A percentile compares a stretch with the other conserved stretches of the same genome.
These are phyloP conservation scores for Vanessa cardui DNA, from an alignment of 2,888 invertebrate genomes.

Conservation along the genomic window DNA sequence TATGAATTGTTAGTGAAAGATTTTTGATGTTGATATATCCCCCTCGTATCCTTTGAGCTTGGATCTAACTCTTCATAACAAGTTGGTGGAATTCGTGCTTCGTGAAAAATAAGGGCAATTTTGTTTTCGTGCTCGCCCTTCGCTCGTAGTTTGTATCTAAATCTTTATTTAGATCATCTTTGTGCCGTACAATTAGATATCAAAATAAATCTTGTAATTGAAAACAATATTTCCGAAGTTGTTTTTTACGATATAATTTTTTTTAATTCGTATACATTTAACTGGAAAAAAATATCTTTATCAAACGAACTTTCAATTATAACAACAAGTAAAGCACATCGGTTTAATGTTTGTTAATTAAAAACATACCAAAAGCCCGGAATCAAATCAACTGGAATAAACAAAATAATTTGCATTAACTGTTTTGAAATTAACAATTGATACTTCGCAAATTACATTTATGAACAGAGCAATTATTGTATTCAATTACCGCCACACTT, in stretches of 20 bases:
- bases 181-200: not conserved
- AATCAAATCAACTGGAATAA: slow-evolving; percentile 21
- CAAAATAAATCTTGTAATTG: too few relatives aligned
- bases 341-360: slow-evolving; percentile 10
- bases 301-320: slow-evolving; percentile 3
- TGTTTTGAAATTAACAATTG: slow-evolving; percentile 27
- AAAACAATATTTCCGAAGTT: too few relatives aligned
- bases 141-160: slow-evolving; percentile 32
- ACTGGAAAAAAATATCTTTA: too few relatives aligned
- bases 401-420: slow-evolving; percentile 31
- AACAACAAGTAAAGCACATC: slow-evolving; percentile 7
- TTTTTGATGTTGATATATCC: slow-evolving; percentile 31
- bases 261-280: too few relatives aligned
- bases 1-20: slow-evolving; percentile 12
- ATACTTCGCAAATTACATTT: slow-evolving; percentile 23
- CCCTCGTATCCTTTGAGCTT: slow-evolving; percentile 37
- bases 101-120: slow-evolving; percentile 52
- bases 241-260: too few relatives aligned
- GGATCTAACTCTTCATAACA: slow-evolving; percentile 50
- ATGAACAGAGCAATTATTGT: slow-evolving; percentile 32
- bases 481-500: slow-evolving; percentile 36
- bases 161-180: slow-evolving; percentile 28
- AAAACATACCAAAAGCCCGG: slow-evolving; percentile 10
- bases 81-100: slow-evolving; percentile 51
- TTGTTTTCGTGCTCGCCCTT: slow-evolving; percentile 30